These are phyloP conservation scores for Vombatus ursinus DNA, from an alignment of 2,113 vertebrate genomes.

Conservation along the genomic window DNA sequence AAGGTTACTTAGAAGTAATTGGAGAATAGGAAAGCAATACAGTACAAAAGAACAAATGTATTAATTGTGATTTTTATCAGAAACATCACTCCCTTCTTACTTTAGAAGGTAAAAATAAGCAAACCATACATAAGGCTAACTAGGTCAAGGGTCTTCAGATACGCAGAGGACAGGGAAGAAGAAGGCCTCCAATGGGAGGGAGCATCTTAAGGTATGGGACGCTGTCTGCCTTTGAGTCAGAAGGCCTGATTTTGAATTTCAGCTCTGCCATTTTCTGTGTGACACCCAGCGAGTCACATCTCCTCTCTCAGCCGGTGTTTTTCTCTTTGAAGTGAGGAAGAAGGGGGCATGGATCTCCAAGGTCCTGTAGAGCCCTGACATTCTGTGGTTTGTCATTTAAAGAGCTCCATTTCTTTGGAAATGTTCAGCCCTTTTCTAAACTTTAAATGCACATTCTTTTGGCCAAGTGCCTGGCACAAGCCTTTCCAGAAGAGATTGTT, in stretches of 20 bases:
- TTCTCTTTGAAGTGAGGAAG: neutral
- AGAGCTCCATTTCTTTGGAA: constrained; percentile 70
- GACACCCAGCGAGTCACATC: neutral
- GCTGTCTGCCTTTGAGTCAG: neutral
- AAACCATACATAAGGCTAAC: neutral
- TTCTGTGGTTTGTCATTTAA: constrained; percentile 52
- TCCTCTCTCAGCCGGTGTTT: neutral
- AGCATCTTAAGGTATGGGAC: neutral
- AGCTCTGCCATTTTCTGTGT: neutral
- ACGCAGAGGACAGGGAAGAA: neutral
- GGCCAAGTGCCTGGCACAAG: constrained; percentile 69
- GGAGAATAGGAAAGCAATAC: neutral
- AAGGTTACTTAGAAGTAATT: neutral
- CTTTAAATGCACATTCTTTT: constrained; percentile 77
- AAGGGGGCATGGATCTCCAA: neutral
- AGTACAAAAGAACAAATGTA: neutral
- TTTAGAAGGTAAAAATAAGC: neutral
- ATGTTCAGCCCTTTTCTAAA: constrained; percentile 73
- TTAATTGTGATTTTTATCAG: neutral
- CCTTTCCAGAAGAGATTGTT: constrained; percentile 78
- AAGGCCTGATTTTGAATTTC: neutral
- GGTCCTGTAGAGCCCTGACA: neutral
- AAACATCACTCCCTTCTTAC: neutral
- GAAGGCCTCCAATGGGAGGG: neutral
- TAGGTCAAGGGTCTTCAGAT: neutral